Base-by-base conservation (phyloP, 2,888 invertebrate genomes). In the Cyclophora albipunctata region DNA sequence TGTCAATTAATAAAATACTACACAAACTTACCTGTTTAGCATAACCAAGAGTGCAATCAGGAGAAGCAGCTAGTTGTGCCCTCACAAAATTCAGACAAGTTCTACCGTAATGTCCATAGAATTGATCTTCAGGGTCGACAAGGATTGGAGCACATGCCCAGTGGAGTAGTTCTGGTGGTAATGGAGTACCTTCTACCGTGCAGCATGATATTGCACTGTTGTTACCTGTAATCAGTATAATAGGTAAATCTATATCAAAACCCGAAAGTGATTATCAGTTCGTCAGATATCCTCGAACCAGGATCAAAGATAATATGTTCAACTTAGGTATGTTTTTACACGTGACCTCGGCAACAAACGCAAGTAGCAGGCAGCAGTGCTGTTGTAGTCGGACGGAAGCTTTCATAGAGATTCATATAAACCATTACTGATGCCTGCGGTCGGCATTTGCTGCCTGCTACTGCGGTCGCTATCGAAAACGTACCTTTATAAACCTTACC, bases 121-220 rank as follows among this genome's bases (percentile, higher is more conserved):
- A 93, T 0, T 82, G 75, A 69, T 95, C 95, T 0, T 90, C 75
- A 0, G 81, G 73, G 0, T 91, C 89, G 5, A 93, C 86, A 0
- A 73, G 51, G 47, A 95, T 93, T 0, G 94, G 92, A 54, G 93
- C 90, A 60, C 95, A 95, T 0, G 92, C 93, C 64, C 90, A 91
- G 68, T 93, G 93, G n/a, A 85, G 81, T 7, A 84, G 63, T 7
- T 91, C 81, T 0, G 75, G 74, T 0, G 91, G 90, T 0, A 93
- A 69, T 34, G 81, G 63, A 53, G 81, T 75, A 0, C 94, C 94
- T 40, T 93, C 90, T 3, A 84, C 72, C 0, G 88, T 72, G 66
- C 95, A 96, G 71, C 96, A 96, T 33, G 93, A 91, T 43, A 96
- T 92, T 0, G 93, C 90, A 47, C 91, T 91, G 5, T 93, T 92